phyloP scores from a whole-genome alignment of 2,888 invertebrate genomes.

The Lumbricus terrestris region DNA sequence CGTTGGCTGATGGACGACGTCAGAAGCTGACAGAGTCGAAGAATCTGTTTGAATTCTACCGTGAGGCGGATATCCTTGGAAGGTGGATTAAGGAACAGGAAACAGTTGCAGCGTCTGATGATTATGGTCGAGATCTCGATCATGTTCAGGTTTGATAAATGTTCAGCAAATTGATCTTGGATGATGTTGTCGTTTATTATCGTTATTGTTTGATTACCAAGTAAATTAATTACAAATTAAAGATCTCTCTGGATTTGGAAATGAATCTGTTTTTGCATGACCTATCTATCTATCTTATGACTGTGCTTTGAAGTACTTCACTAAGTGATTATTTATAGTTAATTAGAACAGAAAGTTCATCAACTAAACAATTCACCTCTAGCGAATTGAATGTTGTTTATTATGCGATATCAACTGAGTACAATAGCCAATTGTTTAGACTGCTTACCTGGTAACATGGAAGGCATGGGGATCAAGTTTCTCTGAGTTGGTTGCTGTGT shows the following conservation, averaged over 20 bases:
- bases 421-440: too few species aligned
- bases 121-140: slow-evolving; percentile 94
- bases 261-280: background rate
- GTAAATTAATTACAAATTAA: too few species aligned
- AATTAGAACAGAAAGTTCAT: too few species aligned
- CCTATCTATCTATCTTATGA: background rate
- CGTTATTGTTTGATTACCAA: background rate
- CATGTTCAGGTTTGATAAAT: slow-evolving; percentile 73
- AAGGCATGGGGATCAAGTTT: too few species aligned
- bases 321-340: too few species aligned
- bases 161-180: too few species aligned
- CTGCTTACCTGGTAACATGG: too few species aligned
- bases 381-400: too few species aligned
- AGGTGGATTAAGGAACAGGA: slow-evolving; percentile 93
- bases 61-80: slow-evolving; percentile 84
- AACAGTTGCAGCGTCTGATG: slow-evolving; percentile 85
- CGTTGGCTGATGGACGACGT: slow-evolving; percentile 61
- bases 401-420: too few species aligned
- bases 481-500: too few species aligned
- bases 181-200: background rate
- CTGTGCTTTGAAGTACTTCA: too few species aligned
- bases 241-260: background rate
- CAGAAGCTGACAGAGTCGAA: slow-evolving; percentile 48
- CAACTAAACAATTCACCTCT: too few species aligned
- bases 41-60: slow-evolving; percentile 57